phyloP scores from a whole-genome alignment of 2,797 vertebrate genomes.

The Menidia menidia region DNA sequence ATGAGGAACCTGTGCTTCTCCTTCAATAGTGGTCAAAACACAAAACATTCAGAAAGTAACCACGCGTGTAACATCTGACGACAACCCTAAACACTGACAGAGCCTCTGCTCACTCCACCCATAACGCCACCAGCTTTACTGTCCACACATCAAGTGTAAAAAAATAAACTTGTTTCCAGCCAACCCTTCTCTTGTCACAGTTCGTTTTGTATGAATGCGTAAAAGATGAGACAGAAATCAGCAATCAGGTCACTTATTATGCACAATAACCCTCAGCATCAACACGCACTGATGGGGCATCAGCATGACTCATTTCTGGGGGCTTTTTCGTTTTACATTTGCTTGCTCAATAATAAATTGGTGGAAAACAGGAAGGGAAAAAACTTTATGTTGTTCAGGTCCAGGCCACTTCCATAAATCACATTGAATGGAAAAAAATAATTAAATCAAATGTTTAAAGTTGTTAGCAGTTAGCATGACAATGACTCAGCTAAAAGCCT shows the following conservation, averaged over 20 bases:
- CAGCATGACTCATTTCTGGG: too few relatives aligned
- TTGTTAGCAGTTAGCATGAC: background rate
- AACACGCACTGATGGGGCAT: too few relatives aligned
- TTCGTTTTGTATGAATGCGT: background rate
- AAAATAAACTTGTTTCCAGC: background rate
- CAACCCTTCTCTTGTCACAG: background rate
- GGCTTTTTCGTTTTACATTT: too few relatives aligned
- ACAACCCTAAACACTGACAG: background rate
- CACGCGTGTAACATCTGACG: background rate
- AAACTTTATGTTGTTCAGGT: background rate
- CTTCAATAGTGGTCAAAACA: constrained; percentile 56
- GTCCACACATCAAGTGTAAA: background rate
- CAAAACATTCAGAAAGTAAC: constrained; percentile 7
- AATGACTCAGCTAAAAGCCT: background rate
- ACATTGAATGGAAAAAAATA: background rate
- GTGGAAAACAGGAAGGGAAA: too few relatives aligned
- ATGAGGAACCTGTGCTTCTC: constrained; percentile 41
- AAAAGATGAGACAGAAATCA: too few relatives aligned
- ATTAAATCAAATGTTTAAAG: background rate
- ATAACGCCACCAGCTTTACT: background rate
- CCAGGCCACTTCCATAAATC: background rate
- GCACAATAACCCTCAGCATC: too few relatives aligned
- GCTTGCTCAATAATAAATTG: too few relatives aligned
- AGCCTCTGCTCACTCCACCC: background rate
- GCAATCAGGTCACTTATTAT: too few relatives aligned